phyloP scores from a whole-genome alignment of 1,140 invertebrate species.

The Bombyx mandarina region DNA sequence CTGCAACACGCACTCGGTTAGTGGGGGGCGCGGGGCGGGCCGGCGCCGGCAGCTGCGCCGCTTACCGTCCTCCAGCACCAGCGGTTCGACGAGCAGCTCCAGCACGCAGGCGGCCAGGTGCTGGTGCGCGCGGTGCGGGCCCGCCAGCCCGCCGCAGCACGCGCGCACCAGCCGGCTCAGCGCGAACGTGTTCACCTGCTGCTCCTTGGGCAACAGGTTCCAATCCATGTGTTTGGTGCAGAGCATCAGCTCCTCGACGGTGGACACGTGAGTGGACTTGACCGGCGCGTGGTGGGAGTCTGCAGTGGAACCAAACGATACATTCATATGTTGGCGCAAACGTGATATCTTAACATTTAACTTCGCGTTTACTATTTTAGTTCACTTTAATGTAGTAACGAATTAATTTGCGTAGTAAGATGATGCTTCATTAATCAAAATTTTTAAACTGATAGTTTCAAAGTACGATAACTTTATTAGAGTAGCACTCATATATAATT shows the following conservation, averaged over 20 bases:
- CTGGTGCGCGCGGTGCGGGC: conserved; percentile 19
- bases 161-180: conserved; percentile 6
- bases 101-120: conserved; percentile 30
- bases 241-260: conserved; percentile 3
- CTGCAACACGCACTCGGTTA: conserved; percentile 13
- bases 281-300: background rate
- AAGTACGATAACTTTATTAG: no score
- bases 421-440: no score
- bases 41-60: background rate
- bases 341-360: no score
- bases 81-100: conserved; percentile 12
- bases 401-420: no score
- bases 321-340: no score
- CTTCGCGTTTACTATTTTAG: no score
- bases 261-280: conserved; percentile 9
- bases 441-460: no score
- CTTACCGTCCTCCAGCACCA: conserved; percentile 36
- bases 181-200: conserved; percentile 1
- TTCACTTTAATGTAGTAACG: no score
- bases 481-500: background rate
- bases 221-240: conserved; percentile 9
- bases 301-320: no score
- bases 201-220: conserved; percentile 6
- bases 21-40: no score
- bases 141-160: background rate